phyloP scores from a whole-genome alignment of 2,797 vertebrate species.

The Loriculus beryllinus region DNA sequence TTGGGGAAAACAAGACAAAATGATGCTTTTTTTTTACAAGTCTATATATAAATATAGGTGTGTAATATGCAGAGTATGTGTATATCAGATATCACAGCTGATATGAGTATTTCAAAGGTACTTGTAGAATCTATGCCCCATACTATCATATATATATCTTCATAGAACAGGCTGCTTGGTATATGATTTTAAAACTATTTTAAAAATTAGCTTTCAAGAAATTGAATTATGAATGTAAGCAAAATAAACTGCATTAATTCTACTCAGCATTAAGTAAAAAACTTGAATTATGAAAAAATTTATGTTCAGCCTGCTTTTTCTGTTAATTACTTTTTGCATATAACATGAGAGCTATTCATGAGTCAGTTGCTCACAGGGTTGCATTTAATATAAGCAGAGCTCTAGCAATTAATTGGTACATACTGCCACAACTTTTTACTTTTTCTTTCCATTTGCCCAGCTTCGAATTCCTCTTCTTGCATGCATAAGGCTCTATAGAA shows the following conservation, averaged over 20 bases:
- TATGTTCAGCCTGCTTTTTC: neutral
- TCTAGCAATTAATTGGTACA: neutral
- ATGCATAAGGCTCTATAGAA: neutral
- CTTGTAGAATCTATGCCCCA: neutral
- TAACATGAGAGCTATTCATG: constrained; percentile 24
- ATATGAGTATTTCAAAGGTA: neutral
- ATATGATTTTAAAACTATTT: neutral
- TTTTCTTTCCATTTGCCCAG: neutral
- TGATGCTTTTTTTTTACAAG: neutral
- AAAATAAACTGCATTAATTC: neutral
- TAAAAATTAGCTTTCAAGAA: neutral
- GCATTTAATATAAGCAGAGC: constrained; percentile 21
- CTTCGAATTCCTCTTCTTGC: neutral
- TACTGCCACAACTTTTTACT: neutral
- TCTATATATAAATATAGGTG: neutral
- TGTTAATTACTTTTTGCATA: constrained; percentile 54
- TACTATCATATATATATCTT: neutral
- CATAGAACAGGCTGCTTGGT: neutral
- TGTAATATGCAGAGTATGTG: neutral
- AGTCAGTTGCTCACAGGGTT: neutral
- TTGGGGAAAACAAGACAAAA: neutral
- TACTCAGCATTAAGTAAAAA: neutral
- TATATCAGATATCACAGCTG: neutral
- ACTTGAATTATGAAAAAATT: constrained; percentile 12
- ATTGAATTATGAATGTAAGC: neutral